Conservation (phyloP, 2,797 vertebrate genomes). For the Gymnoscopelus microlampas region DNA sequence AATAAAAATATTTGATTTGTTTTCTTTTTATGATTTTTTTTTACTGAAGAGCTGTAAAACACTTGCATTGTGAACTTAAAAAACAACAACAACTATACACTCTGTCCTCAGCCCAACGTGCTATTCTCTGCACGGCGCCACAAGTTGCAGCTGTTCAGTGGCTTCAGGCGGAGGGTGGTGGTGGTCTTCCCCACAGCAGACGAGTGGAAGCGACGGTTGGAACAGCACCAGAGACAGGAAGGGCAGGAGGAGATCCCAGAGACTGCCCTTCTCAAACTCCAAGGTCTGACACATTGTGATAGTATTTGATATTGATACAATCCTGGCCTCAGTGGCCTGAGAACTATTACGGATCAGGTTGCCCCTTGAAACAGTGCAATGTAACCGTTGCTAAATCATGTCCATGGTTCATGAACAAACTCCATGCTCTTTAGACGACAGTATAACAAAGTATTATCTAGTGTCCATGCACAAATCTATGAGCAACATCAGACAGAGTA, state of each 20-base stretch:
- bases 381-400: too few species aligned
- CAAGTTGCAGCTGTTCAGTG: constrained; percentile 87
- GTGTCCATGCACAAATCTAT: too few species aligned
- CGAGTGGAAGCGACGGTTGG: constrained; percentile 87
- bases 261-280: constrained; percentile 88
- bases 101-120: constrained; percentile 83
- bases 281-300: constrained; percentile 76
- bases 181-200: constrained; percentile 86
- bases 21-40: background rate
- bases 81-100: too few species aligned
- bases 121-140: constrained; percentile 88
- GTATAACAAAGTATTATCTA: background rate
- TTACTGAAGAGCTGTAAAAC: background rate
- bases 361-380: too few species aligned
- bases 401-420: background rate
- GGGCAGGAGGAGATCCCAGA: constrained; percentile 84
- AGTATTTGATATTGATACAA: background rate
- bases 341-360: too few species aligned
- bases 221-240: constrained; percentile 71
- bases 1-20: too few species aligned
- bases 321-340: too few species aligned
- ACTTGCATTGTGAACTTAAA: too few species aligned
- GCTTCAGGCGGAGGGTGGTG: constrained; percentile 83
- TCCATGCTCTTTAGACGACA: background rate
- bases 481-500: too few species aligned